These are phyloP conservation scores for Cephalopterus ornatus DNA, from an alignment of 2,113 vertebrate species.

Conservation along the genomic window DNA sequence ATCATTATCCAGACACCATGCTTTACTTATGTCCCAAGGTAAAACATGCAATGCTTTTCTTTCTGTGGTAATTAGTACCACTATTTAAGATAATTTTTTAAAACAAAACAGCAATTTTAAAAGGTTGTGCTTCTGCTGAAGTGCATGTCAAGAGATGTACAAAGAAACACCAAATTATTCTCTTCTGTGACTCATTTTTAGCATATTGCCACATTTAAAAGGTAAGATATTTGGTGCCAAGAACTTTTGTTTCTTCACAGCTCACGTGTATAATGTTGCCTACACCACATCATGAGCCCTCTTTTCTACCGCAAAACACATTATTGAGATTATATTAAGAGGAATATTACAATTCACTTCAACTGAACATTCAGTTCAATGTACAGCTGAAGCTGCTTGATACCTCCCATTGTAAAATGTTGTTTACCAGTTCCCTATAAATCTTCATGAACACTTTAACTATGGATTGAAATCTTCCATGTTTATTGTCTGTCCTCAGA, in stretches of 20 bases:
- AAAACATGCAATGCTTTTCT: not conserved
- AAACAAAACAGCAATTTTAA: not conserved
- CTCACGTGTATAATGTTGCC: not conserved
- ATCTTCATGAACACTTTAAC: not conserved
- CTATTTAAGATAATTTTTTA: not conserved
- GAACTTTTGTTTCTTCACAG: not conserved
- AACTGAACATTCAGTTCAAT: not conserved
- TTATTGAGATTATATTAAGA: conserved; percentile 23
- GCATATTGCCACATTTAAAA: not conserved
- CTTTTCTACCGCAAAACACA: conserved; percentile 16
- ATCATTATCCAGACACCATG: not conserved
- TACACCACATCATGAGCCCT: not conserved
- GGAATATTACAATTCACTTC: not conserved
- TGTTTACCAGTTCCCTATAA: conserved; percentile 9
- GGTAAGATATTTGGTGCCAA: not conserved
- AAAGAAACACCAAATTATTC: conserved; percentile 2
- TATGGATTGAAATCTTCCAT: not conserved
- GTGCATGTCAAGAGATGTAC: not conserved
- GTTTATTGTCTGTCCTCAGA: not conserved
- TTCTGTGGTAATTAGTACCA: not conserved
- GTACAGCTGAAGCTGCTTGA: not conserved
- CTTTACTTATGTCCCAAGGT: not conserved
- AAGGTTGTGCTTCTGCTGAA: not conserved
- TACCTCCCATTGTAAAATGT: not conserved
- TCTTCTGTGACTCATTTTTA: conserved; percentile 33